Percentiles rank a stretch among this genome's conserved stretches.
Evolutionary conservation across 2,888 invertebrate species (phyloP).

Genomic region (Yponomeuta sedellus): DNA sequence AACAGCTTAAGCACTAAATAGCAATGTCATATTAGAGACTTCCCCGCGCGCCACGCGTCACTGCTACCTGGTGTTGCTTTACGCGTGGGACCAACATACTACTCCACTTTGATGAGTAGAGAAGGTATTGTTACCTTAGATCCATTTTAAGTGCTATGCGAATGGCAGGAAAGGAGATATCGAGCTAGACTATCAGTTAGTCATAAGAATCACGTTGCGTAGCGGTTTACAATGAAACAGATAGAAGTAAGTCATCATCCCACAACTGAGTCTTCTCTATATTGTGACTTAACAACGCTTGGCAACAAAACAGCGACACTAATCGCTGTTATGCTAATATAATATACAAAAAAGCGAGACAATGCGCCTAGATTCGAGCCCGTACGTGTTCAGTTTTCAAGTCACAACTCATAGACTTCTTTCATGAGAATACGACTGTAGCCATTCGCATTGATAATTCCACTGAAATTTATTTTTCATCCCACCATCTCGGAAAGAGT

Average conservation of each 20-base stretch:
- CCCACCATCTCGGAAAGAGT: too few species aligned
- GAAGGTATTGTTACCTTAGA: conserved; percentile 4
- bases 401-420: neutral
- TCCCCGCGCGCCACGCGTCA: conserved; percentile 10
- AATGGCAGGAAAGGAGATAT: neutral
- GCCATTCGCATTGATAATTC: neutral
- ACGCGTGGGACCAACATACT: conserved; percentile 14
- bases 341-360: conserved; percentile 2
- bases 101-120: conserved; percentile 11
- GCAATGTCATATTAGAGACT: neutral
- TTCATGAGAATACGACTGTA: neutral
- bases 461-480: neutral
- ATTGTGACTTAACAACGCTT: conserved; percentile 9
- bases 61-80: conserved; percentile 8
- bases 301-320: conserved; percentile 5
- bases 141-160: neutral
- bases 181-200: neutral
- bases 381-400: neutral
- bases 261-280: conserved; percentile 1
- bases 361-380: neutral
- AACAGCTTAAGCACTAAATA: neutral
- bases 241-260: neutral
- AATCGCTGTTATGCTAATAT: conserved; percentile 13
- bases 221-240: too few species aligned
- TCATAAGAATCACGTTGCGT: too few species aligned